Conservation (phyloP, 2,888 invertebrate species). For the Acrobasis repandana region DNA sequence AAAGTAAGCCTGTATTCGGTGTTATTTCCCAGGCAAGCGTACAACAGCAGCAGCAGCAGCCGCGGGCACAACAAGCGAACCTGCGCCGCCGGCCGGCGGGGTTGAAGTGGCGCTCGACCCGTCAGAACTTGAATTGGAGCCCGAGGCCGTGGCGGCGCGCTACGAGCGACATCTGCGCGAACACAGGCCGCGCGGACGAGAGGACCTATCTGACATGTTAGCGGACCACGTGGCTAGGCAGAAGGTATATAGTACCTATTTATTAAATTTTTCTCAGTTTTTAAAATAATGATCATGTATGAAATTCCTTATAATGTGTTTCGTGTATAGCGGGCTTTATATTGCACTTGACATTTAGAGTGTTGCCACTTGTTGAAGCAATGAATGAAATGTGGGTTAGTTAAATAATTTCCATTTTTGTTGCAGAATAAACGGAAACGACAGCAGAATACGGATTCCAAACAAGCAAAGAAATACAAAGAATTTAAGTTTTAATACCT, state of each 20-base stretch:
- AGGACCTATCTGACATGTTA: conserved; percentile 99
- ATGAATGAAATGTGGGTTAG: background rate
- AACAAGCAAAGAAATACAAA: conserved; percentile 98
- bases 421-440: conserved; percentile 96
- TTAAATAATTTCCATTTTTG: conserved; percentile 37
- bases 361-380: conserved; percentile 3
- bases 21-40: conserved; percentile 49
- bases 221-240: conserved; percentile 99
- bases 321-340: background rate
- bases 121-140: conserved; percentile 97
- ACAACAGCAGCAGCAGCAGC: conserved; percentile 35
- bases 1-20: too few relatives aligned
- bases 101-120: conserved; percentile 98
- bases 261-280: background rate
- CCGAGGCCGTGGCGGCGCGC: conserved; percentile 96
- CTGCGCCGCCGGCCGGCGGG: conserved; percentile 78
- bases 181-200: conserved; percentile 93
- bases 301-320: background rate
- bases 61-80: conserved; percentile 42
- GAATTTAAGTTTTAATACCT: conserved; percentile 95
- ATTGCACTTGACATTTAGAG: background rate
- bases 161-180: conserved; percentile 98
- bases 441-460: conserved; percentile 94
- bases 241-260: conserved; percentile 84
- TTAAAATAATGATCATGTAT: background rate